Evolutionary conservation across 2,888 invertebrate genomes (phyloP).

Genomic region (Idaea straminata): DNA sequence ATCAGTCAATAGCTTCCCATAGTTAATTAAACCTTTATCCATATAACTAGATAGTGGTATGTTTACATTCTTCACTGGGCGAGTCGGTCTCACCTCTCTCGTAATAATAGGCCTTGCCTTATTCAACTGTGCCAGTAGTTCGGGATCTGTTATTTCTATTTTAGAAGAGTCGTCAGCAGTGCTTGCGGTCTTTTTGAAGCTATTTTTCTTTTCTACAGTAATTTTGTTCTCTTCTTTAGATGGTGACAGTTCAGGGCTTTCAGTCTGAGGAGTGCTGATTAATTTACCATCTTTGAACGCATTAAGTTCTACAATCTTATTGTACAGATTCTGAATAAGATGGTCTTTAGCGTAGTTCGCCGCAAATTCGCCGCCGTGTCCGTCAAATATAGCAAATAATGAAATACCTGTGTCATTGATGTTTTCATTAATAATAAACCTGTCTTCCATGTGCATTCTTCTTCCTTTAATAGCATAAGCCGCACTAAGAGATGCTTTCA

Average conservation of each 20-base stretch:
- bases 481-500: slow-evolving; percentile 86
- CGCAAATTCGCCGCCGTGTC: slow-evolving; percentile 97
- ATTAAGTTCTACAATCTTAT: slow-evolving; percentile 87
- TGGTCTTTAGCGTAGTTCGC: slow-evolving; percentile 95
- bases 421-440: slow-evolving; percentile 93
- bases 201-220: slow-evolving; percentile 80
- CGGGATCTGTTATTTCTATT: slow-evolving; percentile 84
- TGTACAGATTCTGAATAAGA: slow-evolving; percentile 88
- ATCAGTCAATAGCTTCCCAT: slow-evolving; percentile 89
- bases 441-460: slow-evolving; percentile 95
- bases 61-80: slow-evolving; percentile 68
- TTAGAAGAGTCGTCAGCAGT: slow-evolving; percentile 79
- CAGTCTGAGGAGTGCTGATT: slow-evolving; percentile 49
- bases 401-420: slow-evolving; percentile 92
- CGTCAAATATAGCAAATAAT: slow-evolving; percentile 95
- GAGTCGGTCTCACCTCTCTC: slow-evolving; percentile 79
- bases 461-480: slow-evolving; percentile 95
- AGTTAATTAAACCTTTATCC: slow-evolving; percentile 88
- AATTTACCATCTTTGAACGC: slow-evolving; percentile 82
- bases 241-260: slow-evolving; percentile 59
- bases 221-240: slow-evolving; percentile 61
- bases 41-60: slow-evolving; percentile 83
- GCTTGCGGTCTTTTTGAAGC: slow-evolving; percentile 84
- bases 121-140: slow-evolving; percentile 83
- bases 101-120: slow-evolving; percentile 80